Base-by-base conservation (phyloP, 2,888 invertebrate species). In the Antheraea assamensis region DNA sequence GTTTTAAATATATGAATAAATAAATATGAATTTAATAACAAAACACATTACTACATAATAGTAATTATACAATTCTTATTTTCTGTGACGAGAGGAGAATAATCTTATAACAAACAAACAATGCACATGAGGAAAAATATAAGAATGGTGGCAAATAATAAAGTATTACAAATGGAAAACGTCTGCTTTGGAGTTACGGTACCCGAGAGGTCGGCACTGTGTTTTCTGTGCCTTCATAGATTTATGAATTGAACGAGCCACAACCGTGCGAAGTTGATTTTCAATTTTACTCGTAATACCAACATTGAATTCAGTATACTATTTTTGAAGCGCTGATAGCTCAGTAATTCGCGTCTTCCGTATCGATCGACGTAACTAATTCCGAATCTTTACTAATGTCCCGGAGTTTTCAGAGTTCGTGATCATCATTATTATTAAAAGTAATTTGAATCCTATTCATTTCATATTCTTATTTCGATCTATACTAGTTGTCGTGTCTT, bases 121-220 rank as follows among this genome's bases (percentile, higher is more conserved):
- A 64, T 64, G 61, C 27, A 64, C 0, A 8, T 74, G 31, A 42
- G 42, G 19, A 10, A 35, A 35, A 42, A 35, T 21, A 35, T 68
- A 73, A 73, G 71, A 61, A 73, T 71, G 21, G 31, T 64, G 75
- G 81, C 81, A 82, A 85, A 84, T 82, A 82, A 83, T 85, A 83
- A 82, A 80, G 78, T 85, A 80, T 82, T 83, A 81, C 83, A 83
- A 85, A 85, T 85, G 82, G 80, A 77, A 84, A 82, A 80, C 71
- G 76, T 78, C 76, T 71, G 68, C 42, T 73, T 77, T 76, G 74
- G 76, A 78, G 58, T 27, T 77, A 82, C 77, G 76, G 78, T 64
- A 76, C 82, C 75, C 82, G 19, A 35, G 82, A 79, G 82, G 78
- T 75, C 74, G 70, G 55, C 74, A 71, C 30, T 61, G 70, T 73